Conservation (phyloP, 2,113 vertebrate species). For the Vanacampus margaritifer region DNA sequence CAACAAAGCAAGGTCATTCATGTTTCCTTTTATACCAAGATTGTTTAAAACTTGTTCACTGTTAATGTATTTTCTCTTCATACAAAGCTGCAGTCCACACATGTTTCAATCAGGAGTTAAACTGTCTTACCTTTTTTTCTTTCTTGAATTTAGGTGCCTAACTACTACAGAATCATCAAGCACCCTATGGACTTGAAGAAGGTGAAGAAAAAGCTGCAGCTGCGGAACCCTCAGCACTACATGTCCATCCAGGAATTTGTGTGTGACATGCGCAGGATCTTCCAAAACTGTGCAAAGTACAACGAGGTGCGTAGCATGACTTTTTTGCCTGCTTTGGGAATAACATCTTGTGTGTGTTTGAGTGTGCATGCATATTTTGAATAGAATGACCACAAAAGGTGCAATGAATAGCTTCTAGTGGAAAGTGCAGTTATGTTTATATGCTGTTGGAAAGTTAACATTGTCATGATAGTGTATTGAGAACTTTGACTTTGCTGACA, state of each 20-base stretch:
- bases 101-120: not conserved
- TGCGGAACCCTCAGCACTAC: constrained; percentile 91
- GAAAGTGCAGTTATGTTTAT: too few relatives aligned
- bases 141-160: constrained; percentile 82
- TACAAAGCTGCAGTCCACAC: not conserved
- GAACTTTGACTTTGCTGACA: not conserved
- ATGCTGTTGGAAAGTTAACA: too few relatives aligned
- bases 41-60: not conserved
- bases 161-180: constrained; percentile 99
- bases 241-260: constrained; percentile 87
- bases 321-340: constrained; percentile 33
- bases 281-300: constrained; percentile 98
- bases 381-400: constrained; percentile 22
- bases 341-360: constrained; percentile 25
- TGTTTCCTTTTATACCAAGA: not conserved
- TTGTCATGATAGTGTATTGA: too few relatives aligned
- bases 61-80: not conserved
- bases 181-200: constrained; percentile 95
- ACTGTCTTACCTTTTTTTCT: not conserved
- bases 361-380: not conserved
- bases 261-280: constrained; percentile 90
- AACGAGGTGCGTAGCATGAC: constrained; percentile 94
- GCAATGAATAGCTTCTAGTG: not conserved
- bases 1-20: not conserved
- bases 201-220: constrained; percentile 92